Conservation (phyloP, 2,888 invertebrate genomes). For the Rhaphigaster nebulosa region DNA sequence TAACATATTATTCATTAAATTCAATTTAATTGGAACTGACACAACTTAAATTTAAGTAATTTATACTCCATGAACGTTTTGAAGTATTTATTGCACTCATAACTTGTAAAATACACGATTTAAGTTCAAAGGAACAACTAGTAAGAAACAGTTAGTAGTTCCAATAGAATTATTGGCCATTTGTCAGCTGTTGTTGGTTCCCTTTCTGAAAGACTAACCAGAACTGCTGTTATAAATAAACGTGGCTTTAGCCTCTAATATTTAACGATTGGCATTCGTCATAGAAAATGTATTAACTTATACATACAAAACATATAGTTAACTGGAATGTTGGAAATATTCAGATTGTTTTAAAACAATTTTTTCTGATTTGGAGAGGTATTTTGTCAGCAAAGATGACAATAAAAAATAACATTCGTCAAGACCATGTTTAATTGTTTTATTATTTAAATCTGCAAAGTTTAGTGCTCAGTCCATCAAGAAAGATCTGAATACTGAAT, state of each 20-base stretch:
- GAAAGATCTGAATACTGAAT: background rate
- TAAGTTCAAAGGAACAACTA: conserved; percentile 36
- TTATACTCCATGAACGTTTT: conserved; percentile 2
- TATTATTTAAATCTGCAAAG: background rate
- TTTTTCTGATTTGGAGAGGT: background rate
- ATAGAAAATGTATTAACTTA: background rate
- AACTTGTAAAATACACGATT: conserved; percentile 29
- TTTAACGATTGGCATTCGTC: background rate
- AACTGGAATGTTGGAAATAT: background rate
- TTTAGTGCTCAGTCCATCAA: too few relatives aligned
- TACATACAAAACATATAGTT: conserved; percentile 26
- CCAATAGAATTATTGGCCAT: conserved; percentile 17
- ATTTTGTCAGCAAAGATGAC: background rate
- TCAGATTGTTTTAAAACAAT: background rate
- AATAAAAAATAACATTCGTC: background rate
- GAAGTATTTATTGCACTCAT: conserved; percentile 46
- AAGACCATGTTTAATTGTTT: background rate
- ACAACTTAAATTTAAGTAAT: conserved; percentile 25
- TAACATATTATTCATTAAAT: background rate
- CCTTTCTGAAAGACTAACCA: conserved; percentile 4
- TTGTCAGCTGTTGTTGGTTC: background rate
- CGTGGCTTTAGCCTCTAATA: background rate
- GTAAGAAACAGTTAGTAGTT: background rate
- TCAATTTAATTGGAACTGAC: conserved; percentile 2
- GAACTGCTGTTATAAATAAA: conserved; percentile 13